phyloP scores from a whole-genome alignment of 2,888 invertebrate species.

The Pteria penguin region DNA sequence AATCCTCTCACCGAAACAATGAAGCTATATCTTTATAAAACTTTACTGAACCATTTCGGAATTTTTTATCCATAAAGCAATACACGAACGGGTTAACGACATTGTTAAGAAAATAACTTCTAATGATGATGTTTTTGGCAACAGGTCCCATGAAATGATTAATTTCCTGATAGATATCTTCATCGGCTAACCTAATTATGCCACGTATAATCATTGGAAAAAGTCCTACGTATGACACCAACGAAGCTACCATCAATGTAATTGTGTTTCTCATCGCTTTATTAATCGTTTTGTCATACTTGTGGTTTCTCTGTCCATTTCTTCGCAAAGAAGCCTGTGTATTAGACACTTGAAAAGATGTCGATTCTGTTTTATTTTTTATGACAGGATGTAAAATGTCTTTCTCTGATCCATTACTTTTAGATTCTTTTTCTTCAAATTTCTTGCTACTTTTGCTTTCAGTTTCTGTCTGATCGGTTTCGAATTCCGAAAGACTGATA shows the following conservation, averaged over 20 bases:
- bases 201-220: background rate
- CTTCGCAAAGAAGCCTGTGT: background rate
- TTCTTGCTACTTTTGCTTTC: background rate
- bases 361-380: too few species aligned
- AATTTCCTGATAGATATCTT: background rate
- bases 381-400: too few species aligned
- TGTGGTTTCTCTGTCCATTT: background rate
- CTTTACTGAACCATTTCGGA: background rate
- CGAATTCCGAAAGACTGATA: background rate
- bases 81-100: background rate
- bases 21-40: background rate
- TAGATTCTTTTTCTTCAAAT: background rate
- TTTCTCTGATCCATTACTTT: too few species aligned
- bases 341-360: background rate
- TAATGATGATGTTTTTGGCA: background rate
- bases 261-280: background rate
- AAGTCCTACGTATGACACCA: background rate
- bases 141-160: background rate
- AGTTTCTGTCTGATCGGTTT: background rate
- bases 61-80: background rate
- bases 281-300: background rate
- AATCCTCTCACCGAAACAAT: too few species aligned
- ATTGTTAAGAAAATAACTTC: background rate
- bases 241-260: background rate
- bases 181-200: background rate